Base-by-base conservation (phyloP, 2,888 invertebrate species). In the Zele albiditarsus region DNA sequence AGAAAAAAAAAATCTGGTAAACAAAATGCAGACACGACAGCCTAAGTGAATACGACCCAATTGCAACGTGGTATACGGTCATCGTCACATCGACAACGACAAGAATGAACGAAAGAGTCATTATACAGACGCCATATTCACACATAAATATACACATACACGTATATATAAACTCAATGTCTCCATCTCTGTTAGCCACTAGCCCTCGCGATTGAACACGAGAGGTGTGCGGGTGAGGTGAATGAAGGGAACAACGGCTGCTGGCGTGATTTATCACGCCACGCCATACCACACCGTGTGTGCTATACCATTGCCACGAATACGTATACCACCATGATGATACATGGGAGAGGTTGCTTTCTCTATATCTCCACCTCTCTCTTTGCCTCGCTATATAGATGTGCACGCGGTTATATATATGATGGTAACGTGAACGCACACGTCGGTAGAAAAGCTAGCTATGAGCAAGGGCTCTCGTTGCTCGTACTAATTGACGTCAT, bases 401-500 rank as follows among this genome's bases (percentile, higher is more conserved):
- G 49, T 69, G 10, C 33, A 25, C 31, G 46, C 49, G 60, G 38
- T 31, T 53, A 68, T 27, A 60, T 65, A 20, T 6, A 10, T 53
- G 20, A 20, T 53, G 20, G 53, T 20, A 20, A 6, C 38, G 53
- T 20, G 53, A n/a, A 53, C 53, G 53, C 46, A 46, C 70, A 60
- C 63, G 28, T 38, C 57, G 33, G 69, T 33, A 75, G 72, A 77
- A 76, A 76, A 77, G 69, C 60, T 65, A 71, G 71, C 53, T 20
- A 46, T 58, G 71, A 72, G 53, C 70, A 73, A 71, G 71, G 67
- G 69, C 57, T 79, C 84, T 82, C 83, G 82, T 83, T 84, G 83
- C 84, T 85, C 84, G 83, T 87, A 86, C 88, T 89, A 89, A 88
- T 89, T 88, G 88, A 88, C 89, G 88, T 88, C 88, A 88, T 89